These are phyloP conservation scores for Tiliacea citrago DNA, from an alignment of 2,888 invertebrate species.

Conservation along the genomic window DNA sequence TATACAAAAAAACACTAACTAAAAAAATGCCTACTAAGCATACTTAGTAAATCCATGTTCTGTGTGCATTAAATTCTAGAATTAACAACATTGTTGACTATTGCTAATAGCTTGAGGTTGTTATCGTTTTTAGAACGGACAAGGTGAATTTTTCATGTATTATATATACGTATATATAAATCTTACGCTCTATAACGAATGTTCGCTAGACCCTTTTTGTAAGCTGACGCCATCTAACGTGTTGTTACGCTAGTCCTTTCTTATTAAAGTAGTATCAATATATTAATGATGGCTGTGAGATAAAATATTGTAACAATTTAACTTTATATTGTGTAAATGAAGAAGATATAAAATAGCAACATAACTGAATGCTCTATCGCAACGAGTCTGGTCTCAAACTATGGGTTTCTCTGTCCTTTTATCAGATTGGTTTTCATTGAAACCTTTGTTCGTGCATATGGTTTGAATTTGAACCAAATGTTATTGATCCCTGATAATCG, in stretches of 20 bases:
- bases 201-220: conserved; percentile 89
- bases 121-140: conserved; percentile 90
- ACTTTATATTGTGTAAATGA: conserved; percentile 90
- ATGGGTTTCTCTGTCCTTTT: conserved; percentile 57
- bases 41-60: conserved; percentile 84
- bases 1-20: conserved; percentile 67
- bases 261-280: conserved; percentile 90
- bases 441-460: conserved; percentile 44
- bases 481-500: conserved; percentile 54
- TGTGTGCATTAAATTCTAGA: conserved; percentile 89
- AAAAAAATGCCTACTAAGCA: conserved; percentile 77
- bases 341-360: conserved; percentile 82
- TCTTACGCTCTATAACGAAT: conserved; percentile 85
- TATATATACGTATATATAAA: conserved; percentile 72
- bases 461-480: conserved; percentile 52
- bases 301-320: conserved; percentile 90
- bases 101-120: conserved; percentile 91
- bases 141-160: conserved; percentile 89
- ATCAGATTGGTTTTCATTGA: conserved; percentile 58
- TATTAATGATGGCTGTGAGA: conserved; percentile 91
- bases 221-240: conserved; percentile 88
- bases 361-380: conserved; percentile 79
- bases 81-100: conserved; percentile 91
- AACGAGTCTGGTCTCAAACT: conserved; percentile 74
- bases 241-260: conserved; percentile 89